Conservation (phyloP, 2,113 vertebrate genomes). For the Saccopteryx leptura region DNA sequence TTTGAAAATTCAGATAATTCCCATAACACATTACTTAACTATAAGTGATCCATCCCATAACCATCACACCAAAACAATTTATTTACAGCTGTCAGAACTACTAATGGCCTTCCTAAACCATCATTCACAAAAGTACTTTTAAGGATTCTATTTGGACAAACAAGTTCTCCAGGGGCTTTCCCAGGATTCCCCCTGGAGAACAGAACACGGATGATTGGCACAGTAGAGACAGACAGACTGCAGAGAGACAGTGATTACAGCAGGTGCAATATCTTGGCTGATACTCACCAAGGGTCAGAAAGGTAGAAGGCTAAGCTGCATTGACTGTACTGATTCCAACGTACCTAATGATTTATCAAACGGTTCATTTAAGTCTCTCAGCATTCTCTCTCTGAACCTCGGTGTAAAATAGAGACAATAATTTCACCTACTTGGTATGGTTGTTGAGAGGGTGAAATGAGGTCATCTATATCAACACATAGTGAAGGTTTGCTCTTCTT, state of each 20-base stretch:
- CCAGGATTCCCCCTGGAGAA: background rate
- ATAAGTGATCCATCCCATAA: background rate
- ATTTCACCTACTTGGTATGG: background rate
- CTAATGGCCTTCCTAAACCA: background rate
- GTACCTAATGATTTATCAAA: background rate
- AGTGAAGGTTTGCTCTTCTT: background rate
- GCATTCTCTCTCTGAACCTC: background rate
- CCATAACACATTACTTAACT: background rate
- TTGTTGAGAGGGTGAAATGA: background rate
- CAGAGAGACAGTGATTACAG: background rate
- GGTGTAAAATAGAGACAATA: background rate
- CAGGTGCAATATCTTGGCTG: background rate
- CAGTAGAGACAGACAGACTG: background rate
- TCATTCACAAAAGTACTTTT: background rate
- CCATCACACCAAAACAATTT: slow-evolving; percentile 35
- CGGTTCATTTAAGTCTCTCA: background rate
- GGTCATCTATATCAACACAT: background rate
- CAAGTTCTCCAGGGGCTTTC: background rate
- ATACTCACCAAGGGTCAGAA: background rate
- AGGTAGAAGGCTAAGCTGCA: background rate
- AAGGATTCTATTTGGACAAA: slow-evolving; percentile 4
- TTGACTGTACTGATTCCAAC: background rate
- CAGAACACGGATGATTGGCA: background rate
- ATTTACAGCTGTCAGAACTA: background rate
- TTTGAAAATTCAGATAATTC: slow-evolving; percentile 55